These are phyloP conservation scores for Heliconius ethilla DNA, from an alignment of 2,888 invertebrate species.

Conservation along the genomic window DNA sequence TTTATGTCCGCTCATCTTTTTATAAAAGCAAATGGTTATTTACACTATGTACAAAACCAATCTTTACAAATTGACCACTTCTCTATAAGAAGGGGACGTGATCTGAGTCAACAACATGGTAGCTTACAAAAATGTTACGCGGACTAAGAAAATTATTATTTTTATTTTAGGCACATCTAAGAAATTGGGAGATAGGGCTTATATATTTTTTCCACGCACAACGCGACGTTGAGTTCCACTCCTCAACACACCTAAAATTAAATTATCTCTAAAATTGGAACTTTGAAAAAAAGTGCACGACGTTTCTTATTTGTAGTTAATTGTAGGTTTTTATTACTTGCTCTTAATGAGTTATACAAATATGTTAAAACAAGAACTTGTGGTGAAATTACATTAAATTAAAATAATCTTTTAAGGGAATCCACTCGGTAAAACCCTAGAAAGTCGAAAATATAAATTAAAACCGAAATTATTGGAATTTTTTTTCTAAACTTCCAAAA, in stretches of 20 bases:
- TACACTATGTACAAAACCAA: conserved; percentile 13
- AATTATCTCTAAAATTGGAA: no score
- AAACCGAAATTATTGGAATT: not conserved
- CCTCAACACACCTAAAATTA: no score
- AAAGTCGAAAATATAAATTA: not conserved
- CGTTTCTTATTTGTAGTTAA: no score
- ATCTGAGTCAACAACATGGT: not conserved
- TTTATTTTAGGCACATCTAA: not conserved
- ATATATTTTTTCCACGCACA: not conserved
- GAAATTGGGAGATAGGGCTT: not conserved
- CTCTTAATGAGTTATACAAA: not conserved
- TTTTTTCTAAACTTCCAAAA: not conserved
- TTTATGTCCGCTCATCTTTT: not conserved
- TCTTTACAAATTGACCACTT: conserved; percentile 17
- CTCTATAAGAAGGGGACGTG: conserved; percentile 10
- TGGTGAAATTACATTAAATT: not conserved
- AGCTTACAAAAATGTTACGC: not conserved
- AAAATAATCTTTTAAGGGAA: not conserved
- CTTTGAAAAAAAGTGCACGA: no score
- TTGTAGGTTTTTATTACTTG: not conserved
- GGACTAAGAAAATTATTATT: not conserved
- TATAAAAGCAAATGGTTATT: conserved; percentile 14
- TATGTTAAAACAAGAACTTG: not conserved
- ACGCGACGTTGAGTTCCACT: no score
- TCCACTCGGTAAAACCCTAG: not conserved